Conservation (phyloP, 2,888 invertebrate species). For the Drosophila rubida region DNA sequence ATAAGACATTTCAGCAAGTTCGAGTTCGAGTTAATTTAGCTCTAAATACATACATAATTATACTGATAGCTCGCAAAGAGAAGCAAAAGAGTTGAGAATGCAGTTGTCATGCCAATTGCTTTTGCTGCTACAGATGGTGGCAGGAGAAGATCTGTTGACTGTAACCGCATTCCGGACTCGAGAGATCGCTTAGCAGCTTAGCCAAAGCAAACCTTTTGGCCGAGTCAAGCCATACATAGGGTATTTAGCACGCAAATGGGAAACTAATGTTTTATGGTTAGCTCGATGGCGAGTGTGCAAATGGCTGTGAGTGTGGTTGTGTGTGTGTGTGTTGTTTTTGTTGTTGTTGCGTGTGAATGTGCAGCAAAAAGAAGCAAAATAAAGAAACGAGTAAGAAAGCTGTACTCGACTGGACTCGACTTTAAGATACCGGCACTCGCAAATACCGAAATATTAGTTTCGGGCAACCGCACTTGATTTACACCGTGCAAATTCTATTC, state of each 20-base stretch:
- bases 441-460: no score
- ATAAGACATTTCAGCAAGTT: neutral
- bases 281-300: conserved; percentile 48
- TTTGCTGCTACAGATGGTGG: conserved; percentile 9
- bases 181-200: conserved; percentile 20
- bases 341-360: conserved; percentile 61
- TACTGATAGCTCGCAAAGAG: conserved; percentile 3
- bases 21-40: conserved; percentile 9
- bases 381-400: conserved; percentile 52
- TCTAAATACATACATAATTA: conserved; percentile 11
- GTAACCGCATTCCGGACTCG: conserved; percentile 38
- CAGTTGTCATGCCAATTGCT: conserved; percentile 27
- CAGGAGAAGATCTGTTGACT: conserved; percentile 9
- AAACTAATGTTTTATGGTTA: conserved; percentile 78
- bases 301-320: conserved; percentile 20
- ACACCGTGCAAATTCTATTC: no score
- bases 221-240: conserved; percentile 60
- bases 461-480: no score
- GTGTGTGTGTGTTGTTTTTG: conserved; percentile 36
- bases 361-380: conserved; percentile 50
- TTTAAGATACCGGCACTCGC: neutral
- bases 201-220: conserved; percentile 36
- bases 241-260: conserved; percentile 79
- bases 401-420: conserved; percentile 60
- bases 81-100: conserved; percentile 1